phyloP scores from a whole-genome alignment of 1,140 invertebrate genomes.

The Trichogramma pretiosum region DNA sequence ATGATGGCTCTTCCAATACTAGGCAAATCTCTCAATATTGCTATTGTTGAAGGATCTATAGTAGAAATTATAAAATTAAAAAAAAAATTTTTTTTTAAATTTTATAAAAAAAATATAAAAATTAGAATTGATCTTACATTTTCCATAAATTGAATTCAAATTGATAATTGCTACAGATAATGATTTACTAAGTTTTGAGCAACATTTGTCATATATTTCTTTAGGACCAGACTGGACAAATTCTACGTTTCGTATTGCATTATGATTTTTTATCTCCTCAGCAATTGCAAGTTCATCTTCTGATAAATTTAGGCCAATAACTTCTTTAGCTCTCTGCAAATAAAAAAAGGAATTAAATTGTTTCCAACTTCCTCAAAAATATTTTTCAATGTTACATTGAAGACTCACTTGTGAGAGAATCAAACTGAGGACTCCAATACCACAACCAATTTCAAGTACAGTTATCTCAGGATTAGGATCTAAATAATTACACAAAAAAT shows the following conservation, averaged over 20 bases:
- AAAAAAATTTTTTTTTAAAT: too few species aligned
- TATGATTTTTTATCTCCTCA: conserved; percentile 2
- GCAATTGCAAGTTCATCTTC: conserved; percentile 7
- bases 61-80: too few species aligned
- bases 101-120: too few species aligned
- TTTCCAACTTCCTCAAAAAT: background rate
- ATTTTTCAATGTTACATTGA: background rate
- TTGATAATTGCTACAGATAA: conserved; percentile 10
- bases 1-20: conserved; percentile 9
- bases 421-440: conserved; percentile 10
- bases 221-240: conserved; percentile 8
- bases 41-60: conserved; percentile 1
- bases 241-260: conserved; percentile 7
- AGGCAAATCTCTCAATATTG: conserved; percentile 8
- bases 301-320: conserved; percentile 8
- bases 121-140: too few species aligned
- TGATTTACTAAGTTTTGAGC: conserved; percentile 6
- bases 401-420: conserved; percentile 9
- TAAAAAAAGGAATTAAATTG: background rate
- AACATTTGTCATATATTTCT: conserved; percentile 10
- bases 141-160: conserved; percentile 10
- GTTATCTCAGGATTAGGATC: conserved; percentile 7
- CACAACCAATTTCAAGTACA: conserved; percentile 12
- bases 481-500: conserved; percentile 6
- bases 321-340: conserved; percentile 14